These are phyloP conservation scores for Manis pentadactyla DNA, from an alignment of 2,797 vertebrate genomes.

Conservation along the genomic window DNA sequence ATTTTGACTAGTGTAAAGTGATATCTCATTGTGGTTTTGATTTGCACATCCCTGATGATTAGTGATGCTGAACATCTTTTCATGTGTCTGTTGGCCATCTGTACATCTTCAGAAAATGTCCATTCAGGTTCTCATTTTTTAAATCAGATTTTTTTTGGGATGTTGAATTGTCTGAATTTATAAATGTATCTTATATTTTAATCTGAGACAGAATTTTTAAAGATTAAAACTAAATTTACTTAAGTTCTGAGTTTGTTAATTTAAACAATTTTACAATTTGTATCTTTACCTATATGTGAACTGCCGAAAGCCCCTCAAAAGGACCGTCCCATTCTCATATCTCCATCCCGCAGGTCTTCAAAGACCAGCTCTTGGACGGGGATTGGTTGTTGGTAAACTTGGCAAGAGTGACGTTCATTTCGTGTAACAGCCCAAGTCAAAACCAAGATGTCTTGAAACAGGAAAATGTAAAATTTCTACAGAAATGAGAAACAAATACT, in stretches of 20 bases:
- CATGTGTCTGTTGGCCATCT: no score
- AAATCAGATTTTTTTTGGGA: no score
- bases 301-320: slow-evolving; percentile 97
- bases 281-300: slow-evolving; percentile 93
- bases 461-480: slow-evolving; percentile 91
- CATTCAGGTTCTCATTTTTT: no score
- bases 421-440: slow-evolving; percentile 94
- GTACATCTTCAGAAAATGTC: no score
- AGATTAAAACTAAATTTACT: not conserved
- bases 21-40: no score
- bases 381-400: slow-evolving; percentile 97
- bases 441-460: slow-evolving; percentile 91
- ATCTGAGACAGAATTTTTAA: not conserved
- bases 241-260: not conserved
- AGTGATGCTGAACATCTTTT: no score
- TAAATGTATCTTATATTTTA: no score
- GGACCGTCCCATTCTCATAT: slow-evolving; percentile 96
- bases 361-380: slow-evolving; percentile 93
- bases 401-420: slow-evolving; percentile 94
- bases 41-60: no score
- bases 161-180: no score
- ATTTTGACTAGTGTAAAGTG: no score
- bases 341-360: slow-evolving; percentile 97
- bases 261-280: not conserved
- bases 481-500: slow-evolving; percentile 14